Evolutionary conservation across 2,113 vertebrate species (phyloP).

Genomic region (Coryphaenoides rupestris): DNA sequence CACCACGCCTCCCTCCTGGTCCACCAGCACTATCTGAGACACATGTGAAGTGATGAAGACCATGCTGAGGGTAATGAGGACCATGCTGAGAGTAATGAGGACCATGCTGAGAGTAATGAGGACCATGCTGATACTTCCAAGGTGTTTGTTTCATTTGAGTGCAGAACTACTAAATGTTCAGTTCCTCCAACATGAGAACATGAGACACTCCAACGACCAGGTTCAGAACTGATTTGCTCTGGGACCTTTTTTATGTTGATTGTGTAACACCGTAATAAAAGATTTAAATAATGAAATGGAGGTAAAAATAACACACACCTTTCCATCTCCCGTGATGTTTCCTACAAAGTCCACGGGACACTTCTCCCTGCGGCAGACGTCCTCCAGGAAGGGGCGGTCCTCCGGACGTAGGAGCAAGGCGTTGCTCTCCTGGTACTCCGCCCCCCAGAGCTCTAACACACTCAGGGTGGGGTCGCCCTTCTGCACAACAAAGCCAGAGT

Average conservation of each 20-base stretch:
- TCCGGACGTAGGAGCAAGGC: constrained; percentile 78
- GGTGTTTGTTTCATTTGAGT: no score
- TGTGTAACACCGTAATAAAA: no score
- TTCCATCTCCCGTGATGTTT: constrained; percentile 80
- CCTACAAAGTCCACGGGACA: constrained; percentile 86
- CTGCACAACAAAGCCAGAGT: constrained; percentile 51
- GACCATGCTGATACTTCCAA: no score
- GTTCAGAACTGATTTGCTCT: no score
- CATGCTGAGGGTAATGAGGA: no score
- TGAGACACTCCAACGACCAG: no score
- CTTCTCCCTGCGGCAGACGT: constrained; percentile 80
- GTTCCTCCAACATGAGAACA: no score
- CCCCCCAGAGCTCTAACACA: constrained; percentile 89
- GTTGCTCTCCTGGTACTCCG: constrained; percentile 92
- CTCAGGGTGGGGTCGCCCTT: constrained; percentile 89
- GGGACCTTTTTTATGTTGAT: no score
- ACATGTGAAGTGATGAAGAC: not conserved
- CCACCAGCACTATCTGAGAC: constrained; percentile 76
- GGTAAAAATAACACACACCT: constrained; percentile 68
- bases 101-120: no score
- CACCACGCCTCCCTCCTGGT: constrained; percentile 48
- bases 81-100: no score
- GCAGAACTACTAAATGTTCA: no score
- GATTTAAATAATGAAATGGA: no score
- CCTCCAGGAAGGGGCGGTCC: constrained; percentile 68